Evolutionary conservation across 1,140 invertebrate genomes (phyloP).

Genomic region (Drosophila subpulchrella): DNA sequence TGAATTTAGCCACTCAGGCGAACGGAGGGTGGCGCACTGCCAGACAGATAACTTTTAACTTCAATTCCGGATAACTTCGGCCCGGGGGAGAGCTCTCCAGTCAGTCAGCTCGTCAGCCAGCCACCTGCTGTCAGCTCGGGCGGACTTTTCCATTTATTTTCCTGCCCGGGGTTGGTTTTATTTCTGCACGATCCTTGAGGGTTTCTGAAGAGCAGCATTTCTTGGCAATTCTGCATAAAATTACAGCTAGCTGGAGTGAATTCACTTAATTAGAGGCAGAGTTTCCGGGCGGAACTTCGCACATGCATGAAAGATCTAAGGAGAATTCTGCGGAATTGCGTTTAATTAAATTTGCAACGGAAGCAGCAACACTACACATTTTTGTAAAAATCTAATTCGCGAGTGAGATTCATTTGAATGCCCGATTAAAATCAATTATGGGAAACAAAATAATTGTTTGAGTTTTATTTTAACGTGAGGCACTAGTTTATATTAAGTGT

Average conservation of each 20-base stretch:
- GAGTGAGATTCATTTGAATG: background rate
- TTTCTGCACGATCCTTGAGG: constrained; percentile 16
- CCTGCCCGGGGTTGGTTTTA: constrained; percentile 33
- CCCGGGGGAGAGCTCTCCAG: constrained; percentile 25
- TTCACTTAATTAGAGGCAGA: constrained; percentile 33
- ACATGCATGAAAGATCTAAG: constrained; percentile 36
- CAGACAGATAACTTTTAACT: constrained; percentile 73
- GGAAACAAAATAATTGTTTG: no score
- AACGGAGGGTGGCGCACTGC: constrained; percentile 29
- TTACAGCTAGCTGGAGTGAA: constrained; percentile 24
- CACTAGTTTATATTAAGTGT: no score
- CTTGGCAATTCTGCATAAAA: constrained; percentile 29
- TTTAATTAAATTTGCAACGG: constrained; percentile 11
- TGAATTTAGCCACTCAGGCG: constrained; percentile 78
- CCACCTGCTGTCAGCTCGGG: constrained; percentile 70
- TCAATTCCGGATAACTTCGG: constrained; percentile 71
- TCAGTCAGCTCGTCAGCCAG: constrained; percentile 17
- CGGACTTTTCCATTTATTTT: constrained; percentile 47
- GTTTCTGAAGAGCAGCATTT: constrained; percentile 21
- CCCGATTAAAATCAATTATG: background rate
- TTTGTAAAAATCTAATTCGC: background rate
- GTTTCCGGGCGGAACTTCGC: constrained; percentile 18
- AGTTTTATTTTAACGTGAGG: no score
- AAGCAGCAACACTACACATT: background rate
- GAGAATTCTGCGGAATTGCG: constrained; percentile 3